These are phyloP conservation scores for Synanthedon formicaeformis DNA, from an alignment of 2,888 invertebrate species.

Conservation along the genomic window DNA sequence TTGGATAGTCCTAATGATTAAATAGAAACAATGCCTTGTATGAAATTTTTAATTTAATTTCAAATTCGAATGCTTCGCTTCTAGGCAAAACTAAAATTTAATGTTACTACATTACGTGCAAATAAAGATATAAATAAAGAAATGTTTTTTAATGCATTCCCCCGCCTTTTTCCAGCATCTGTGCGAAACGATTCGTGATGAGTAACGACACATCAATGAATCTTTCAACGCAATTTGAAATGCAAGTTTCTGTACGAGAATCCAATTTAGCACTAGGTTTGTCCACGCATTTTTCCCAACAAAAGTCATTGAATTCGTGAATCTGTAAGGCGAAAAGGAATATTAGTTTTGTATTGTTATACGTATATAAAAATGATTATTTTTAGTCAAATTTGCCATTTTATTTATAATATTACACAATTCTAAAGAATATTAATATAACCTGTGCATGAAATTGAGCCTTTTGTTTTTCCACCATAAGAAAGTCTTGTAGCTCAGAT, in stretches of 20 bases:
- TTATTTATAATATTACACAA: not conserved
- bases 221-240: slow-evolving; percentile 92
- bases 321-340: slow-evolving; percentile 72
- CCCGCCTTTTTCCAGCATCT: slow-evolving; percentile 82
- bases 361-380: not conserved
- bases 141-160: slow-evolving; percentile 51
- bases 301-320: slow-evolving; percentile 92
- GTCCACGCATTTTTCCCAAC: slow-evolving; percentile 97
- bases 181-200: slow-evolving; percentile 90
- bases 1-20: too few relatives aligned
- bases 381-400: not conserved
- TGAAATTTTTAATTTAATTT: too few relatives aligned
- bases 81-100: too few relatives aligned
- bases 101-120: not conserved
- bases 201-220: slow-evolving; percentile 93
- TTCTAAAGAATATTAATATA: not conserved
- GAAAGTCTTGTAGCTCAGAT: slow-evolving; percentile 85
- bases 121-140: not conserved
- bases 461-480: slow-evolving; percentile 87
- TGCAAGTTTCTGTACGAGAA: slow-evolving; percentile 88
- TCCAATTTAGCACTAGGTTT: slow-evolving; percentile 90
- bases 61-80: too few relatives aligned
- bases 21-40: too few relatives aligned
- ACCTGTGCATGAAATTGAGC: slow-evolving; percentile 92
- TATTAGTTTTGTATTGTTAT: not conserved